Evolutionary conservation across 2,113 vertebrate species (phyloP), one percentile per base, ranked within the genome.

Genomic region (Aspiorhynchus laticeps): DNA sequence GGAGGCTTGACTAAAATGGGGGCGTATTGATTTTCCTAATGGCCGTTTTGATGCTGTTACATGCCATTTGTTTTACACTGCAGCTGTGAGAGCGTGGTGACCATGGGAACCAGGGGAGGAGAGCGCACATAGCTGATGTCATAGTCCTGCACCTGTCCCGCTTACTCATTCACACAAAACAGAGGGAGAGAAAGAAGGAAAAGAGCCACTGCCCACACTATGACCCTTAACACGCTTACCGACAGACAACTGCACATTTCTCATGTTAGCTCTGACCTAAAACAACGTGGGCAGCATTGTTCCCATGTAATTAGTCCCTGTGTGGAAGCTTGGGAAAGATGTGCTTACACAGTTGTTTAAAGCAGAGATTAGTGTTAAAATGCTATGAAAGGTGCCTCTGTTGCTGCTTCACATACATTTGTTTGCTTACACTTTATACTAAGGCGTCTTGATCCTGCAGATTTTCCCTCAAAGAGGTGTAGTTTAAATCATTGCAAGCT

Each of bases 401-500:
- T 28, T 43, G n/a, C 28, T 48, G 17, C 26, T 79, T 36, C 41
- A 43, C 33, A 81, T 38, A n/a, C 46, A 11, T 82, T 28, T 65
- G 36, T 81, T 65, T 65, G 28, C 19, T 21, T 80, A 59, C 3
- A 63, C n/a, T 46, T 48, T 3, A 14, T 48, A 48, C 46, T 48
- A 14, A 48, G 38, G 69, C 36, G 11, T 36, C 15, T 46, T 36
- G 24, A 33, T 48, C 43, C 69, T 26, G 26, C 24, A 51, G 17
- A 17, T 21, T 41, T 73, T 76, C 33, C 8, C 11, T 80, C 21
- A 80, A 61, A n/a, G 11, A 61, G 53, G 12, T 17, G 0, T 21
- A 53, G 76, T 93, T 94, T 89, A 94, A 96, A 93, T 93, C 87
- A 94, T 95, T 93, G 95, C 94, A 90, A 94, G 88, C 95, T 56